Evolutionary conservation across 2,888 invertebrate species (phyloP).

Genomic region (Malacosoma neustria): DNA sequence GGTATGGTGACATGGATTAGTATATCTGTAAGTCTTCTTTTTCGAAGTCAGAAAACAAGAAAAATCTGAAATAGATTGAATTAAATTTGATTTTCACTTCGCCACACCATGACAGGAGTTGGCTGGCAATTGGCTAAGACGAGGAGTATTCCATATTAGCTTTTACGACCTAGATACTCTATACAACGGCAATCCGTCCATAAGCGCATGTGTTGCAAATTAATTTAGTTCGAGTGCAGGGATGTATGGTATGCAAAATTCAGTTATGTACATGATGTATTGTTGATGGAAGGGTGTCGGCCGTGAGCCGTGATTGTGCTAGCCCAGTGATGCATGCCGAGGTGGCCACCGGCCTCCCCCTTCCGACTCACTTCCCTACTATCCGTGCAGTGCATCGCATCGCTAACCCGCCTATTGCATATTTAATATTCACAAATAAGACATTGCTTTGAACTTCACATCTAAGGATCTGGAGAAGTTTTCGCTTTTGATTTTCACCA

Average conservation of each 20-base stretch:
- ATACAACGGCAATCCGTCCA: no score
- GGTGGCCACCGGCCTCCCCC: conserved; percentile 12
- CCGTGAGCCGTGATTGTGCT: conserved; percentile 28
- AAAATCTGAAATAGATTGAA: no score
- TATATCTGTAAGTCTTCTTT: no score
- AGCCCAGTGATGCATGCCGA: conserved; percentile 34
- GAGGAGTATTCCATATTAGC: no score
- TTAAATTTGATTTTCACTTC: no score
- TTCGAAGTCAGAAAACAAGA: no score
- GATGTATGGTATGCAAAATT: neutral
- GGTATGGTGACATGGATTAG: no score
- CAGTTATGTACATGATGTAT: conserved; percentile 12
- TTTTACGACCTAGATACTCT: no score
- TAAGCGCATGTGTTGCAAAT: neutral
- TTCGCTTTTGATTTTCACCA: neutral
- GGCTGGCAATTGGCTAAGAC: no score
- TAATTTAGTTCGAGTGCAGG: neutral
- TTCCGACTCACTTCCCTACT: conserved; percentile 6
- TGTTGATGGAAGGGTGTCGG: conserved; percentile 31
- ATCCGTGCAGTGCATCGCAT: neutral
- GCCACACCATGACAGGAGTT: no score
- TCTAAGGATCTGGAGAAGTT: neutral
- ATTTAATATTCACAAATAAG: neutral
- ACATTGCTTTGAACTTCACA: neutral
- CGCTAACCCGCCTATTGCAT: neutral